Evolutionary conservation across 37 sponge, comb jelly and placozoan genomes (phyloP).

Genomic region (Crambe crambe): DNA sequence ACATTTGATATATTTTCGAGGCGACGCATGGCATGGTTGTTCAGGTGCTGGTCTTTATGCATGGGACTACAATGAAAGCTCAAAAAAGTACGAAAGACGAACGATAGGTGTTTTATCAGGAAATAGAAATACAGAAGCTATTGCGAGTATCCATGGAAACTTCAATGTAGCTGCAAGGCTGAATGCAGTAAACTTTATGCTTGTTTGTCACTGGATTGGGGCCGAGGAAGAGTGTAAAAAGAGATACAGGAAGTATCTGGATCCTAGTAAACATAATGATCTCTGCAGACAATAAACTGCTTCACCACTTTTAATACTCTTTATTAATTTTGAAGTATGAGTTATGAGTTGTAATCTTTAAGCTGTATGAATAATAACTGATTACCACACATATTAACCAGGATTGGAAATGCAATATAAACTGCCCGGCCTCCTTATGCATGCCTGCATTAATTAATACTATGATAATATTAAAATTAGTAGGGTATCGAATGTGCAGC

Average conservation of each 20-base stretch:
- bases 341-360: not conserved
- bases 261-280: not conserved
- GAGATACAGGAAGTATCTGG: slow-evolving; percentile 66
- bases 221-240: slow-evolving; percentile 44
- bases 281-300: slow-evolving; percentile 15
- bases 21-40: slow-evolving; percentile 82
- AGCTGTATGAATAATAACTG: no score
- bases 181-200: slow-evolving; percentile 44
- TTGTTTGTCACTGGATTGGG: slow-evolving; percentile 73
- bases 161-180: slow-evolving; percentile 79
- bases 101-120: slow-evolving; percentile 76
- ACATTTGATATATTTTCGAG: slow-evolving; percentile 69
- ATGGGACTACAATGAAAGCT: slow-evolving; percentile 53
- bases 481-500: no score
- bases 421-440: no score
- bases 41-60: slow-evolving; percentile 81
- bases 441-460: no score
- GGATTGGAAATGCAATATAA: no score
- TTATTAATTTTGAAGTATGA: not conserved
- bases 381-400: no score
- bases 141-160: slow-evolving; percentile 41
- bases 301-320: not conserved
- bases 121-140: slow-evolving; percentile 37
- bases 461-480: no score
- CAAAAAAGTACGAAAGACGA: slow-evolving; percentile 46